Percentiles rank a stretch among this genome's conserved stretches.
These are phyloP conservation scores for Trichacis sp. DNA, from an alignment of 2,888 invertebrate species.

Conservation along the genomic window DNA sequence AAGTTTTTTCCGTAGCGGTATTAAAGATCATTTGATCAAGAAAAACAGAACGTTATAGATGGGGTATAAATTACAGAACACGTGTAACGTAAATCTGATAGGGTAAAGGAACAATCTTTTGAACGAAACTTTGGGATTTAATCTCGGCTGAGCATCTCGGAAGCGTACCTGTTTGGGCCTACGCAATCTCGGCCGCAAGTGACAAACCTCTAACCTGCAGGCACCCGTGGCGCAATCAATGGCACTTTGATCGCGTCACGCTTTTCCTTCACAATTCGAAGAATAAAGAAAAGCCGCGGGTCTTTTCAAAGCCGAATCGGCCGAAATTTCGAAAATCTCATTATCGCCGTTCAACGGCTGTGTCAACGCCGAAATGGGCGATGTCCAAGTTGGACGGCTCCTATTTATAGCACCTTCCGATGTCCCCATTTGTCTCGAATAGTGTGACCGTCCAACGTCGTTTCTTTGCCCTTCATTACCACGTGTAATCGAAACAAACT, in stretches of 20 bases:
- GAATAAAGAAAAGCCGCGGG: not conserved
- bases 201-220: too few relatives aligned
- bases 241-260: constrained; percentile 5
- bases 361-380: not conserved
- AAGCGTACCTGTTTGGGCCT: not conserved
- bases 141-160: not conserved
- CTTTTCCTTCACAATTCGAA: not conserved
- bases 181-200: too few relatives aligned
- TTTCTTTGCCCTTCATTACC: too few relatives aligned
- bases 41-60: too few relatives aligned
- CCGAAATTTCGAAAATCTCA: constrained; percentile 4
- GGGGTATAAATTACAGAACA: not conserved
- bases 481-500: too few relatives aligned
- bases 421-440: too few relatives aligned
- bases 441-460: too few relatives aligned
- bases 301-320: not conserved
- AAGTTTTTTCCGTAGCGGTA: too few relatives aligned
- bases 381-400: too few relatives aligned
- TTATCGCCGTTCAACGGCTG: not conserved
- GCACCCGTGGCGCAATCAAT: not conserved
- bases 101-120: not conserved
- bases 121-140: not conserved
- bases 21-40: too few relatives aligned
- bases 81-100: not conserved
- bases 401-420: too few relatives aligned